Conservation (phyloP, 2,888 invertebrate genomes). For the Dioctria rufipes region DNA sequence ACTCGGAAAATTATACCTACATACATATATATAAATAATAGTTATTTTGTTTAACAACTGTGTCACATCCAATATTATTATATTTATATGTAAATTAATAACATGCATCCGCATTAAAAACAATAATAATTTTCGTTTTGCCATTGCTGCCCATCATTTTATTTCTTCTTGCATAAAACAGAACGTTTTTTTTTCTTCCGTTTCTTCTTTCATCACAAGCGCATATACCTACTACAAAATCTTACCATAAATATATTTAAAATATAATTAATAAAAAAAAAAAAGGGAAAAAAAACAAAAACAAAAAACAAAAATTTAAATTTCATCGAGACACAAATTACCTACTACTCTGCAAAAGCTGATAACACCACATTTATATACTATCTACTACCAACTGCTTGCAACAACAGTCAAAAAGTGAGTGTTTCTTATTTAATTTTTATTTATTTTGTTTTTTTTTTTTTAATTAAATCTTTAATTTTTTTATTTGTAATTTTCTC, state of each 20-base stretch:
- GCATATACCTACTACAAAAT: background rate
- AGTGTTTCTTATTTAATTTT: conserved; percentile 16
- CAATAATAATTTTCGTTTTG: background rate
- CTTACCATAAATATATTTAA: background rate
- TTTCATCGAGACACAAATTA: conserved; percentile 19
- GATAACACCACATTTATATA: conserved; percentile 13
- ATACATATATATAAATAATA: conserved; percentile 14
- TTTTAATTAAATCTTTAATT: too few species aligned
- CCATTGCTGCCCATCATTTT: conserved; percentile 25
- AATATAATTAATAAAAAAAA: background rate
- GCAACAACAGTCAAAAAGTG: conserved; percentile 46
- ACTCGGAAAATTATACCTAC: conserved; percentile 16
- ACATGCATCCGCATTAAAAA: too few species aligned
- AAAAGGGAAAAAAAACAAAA: too few species aligned
- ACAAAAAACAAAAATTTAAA: conserved; percentile 36
- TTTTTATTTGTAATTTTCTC: too few species aligned
- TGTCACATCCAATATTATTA: too few species aligned
- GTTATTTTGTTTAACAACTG: too few species aligned
- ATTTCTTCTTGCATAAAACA: conserved; percentile 19
- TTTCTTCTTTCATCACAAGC: background rate
- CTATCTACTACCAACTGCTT: background rate
- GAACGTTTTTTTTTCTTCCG: background rate
- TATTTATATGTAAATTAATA: too few species aligned
- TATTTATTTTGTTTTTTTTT: too few species aligned
- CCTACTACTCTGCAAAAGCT: background rate